Evolutionary conservation across 2,113 vertebrate genomes (phyloP), one percentile per base, ranked within the genome.

Genomic region (Columba livia): DNA sequence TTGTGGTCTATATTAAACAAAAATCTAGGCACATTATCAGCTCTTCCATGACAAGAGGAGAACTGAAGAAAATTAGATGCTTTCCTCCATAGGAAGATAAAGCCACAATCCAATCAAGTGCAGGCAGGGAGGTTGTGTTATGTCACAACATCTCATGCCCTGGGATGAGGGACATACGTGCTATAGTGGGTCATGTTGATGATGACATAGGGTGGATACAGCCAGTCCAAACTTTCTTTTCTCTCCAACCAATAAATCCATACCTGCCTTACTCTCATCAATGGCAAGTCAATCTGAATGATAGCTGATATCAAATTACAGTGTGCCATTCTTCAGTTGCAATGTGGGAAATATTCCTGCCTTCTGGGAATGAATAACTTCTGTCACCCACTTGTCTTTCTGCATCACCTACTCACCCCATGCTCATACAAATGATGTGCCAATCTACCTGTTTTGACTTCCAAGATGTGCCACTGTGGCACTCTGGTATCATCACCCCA

Each of bases 121-220:
- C 31, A 74, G 47, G n/a, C 31, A 66, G 26, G 19, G 58, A 77
- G 47, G 23, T 4, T 78, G 11, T 78, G 21, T 86, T 92, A 54
- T 16, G 24, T n/a, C 44, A 79, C 38, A 65, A 31, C 36, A 40
- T 6, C 20, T 44, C 60, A 48, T 0, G 6, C 29, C 70, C 21
- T 28, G 6, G n/a, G 17, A 58, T 82, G 64, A 90, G 40, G 12
- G 25, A 29, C 8, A 0, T 21, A 50, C 0, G 0, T 56, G 24
- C 34, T 51, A 14, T 58, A 25, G 15, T 12, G 44, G 15, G 18
- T 72, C 24, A 23, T 20, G 21, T 17, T 82, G 44, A 56, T 28
- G 48, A 29, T 56, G 42, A 86, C 54, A 47, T 4, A 66, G 29
- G 9, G 17, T 54, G 17, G 7, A 83, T 77, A 47, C 25, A 83